A percentile compares a stretch with the other conserved stretches of the same genome.
phyloP scores from a whole-genome alignment of 2,888 invertebrate genomes.

The Steinernema carpocapsae region DNA sequence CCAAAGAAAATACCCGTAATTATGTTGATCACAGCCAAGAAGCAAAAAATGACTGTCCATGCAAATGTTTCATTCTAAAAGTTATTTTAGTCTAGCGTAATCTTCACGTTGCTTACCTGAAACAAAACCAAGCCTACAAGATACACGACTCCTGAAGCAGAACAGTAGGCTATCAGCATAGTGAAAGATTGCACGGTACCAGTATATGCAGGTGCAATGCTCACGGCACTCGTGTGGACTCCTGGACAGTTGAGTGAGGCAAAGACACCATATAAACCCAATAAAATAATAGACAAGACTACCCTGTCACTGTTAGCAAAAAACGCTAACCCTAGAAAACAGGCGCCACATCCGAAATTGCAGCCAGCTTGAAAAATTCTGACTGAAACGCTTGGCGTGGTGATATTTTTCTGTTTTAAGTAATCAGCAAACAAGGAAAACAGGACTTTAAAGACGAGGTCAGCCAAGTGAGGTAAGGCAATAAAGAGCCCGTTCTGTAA shows the following conservation, averaged over 20 bases:
- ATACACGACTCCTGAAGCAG: conserved; percentile 43
- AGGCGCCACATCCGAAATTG: background rate
- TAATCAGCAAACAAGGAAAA: conserved; percentile 45
- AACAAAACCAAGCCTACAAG: conserved; percentile 37
- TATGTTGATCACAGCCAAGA: conserved; percentile 30
- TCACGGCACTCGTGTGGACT: conserved; percentile 48
- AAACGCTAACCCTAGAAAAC: background rate
- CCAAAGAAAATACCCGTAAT: conserved; percentile 40
- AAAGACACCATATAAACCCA: background rate
- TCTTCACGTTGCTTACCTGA: conserved; percentile 7
- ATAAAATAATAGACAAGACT: background rate
- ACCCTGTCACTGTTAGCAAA: background rate
- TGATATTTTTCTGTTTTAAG: conserved; percentile 39
- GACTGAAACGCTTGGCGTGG: background rate
- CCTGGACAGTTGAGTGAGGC: conserved; percentile 41
- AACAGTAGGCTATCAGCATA: background rate
- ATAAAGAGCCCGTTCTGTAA: conserved; percentile 53
- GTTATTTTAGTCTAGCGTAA: background rate
- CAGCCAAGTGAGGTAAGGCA: conserved; percentile 48
- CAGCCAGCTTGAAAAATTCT: background rate
- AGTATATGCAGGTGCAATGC: conserved; percentile 44
- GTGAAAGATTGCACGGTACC: conserved; percentile 37
- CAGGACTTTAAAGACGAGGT: conserved; percentile 48
- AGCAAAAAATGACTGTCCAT: conserved; percentile 31
- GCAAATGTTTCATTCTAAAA: conserved; percentile 34